Evolutionary conservation across 2,888 invertebrate species (phyloP), one percentile per base, ranked within the genome.

Genomic region (Anorthoa munda): DNA sequence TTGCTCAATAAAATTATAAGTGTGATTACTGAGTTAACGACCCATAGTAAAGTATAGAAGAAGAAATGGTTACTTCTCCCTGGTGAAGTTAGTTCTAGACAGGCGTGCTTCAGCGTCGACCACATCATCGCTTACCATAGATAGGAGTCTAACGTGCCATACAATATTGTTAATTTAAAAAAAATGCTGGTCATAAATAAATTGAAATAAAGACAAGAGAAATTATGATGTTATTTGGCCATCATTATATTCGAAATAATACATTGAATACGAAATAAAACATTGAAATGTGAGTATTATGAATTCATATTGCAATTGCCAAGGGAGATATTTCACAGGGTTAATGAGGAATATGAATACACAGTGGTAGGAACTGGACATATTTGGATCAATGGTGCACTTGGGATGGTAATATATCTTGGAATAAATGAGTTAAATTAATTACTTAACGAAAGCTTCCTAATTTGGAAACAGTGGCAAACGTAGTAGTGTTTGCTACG

Each of bases 321-420:
- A 51, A 68, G 74, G 59, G 74, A 77, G 51, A n/a, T 31, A 75
- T 75, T 68, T 13, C 78, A 60, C 78, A 48, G 15, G 60, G 48
- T 60, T 48, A 21, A 48, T 7, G 53, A 53, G 18, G 23, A 48
- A 39, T 60, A 60, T 74, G 31, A 67, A 59, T 48, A 53, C n/a
- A 13, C 68, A 53, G 17, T 59, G 77, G 68, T 23, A n/a, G 31
- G 12, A 26, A 12, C 4, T n/a, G 39, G n/a, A 60, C n/a, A 59
- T 45, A 53, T 18, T 67, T 13, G 26, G 39, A 60, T 15, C 1
- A 48, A 69, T 78, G 60, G 50, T 60, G 39, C 79, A 26, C 79
- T 15, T 1, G 48, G 75, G 78, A 60, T 53, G 45, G 53, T 26
- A 45, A 56, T 70, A 4, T 45, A 69, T 69, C 71, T 55, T 39